These are phyloP conservation scores for Oikopleura vanhoeffeni DNA, from an alignment of 23 tunicate species.

Conservation along the genomic window DNA sequence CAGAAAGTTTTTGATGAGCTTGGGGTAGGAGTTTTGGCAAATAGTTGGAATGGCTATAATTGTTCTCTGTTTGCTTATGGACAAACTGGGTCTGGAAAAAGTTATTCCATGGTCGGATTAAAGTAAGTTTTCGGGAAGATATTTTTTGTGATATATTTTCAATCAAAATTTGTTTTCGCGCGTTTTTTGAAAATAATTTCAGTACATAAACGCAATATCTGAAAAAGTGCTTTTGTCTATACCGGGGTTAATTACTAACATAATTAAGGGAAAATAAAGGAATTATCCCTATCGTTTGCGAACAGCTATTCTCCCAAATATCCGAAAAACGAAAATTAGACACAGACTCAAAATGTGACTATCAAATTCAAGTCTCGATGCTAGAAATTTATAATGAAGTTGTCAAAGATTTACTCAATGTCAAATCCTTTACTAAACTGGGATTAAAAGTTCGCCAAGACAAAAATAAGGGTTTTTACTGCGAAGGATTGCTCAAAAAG, in stretches of 20 bases:
- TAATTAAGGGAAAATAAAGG: background rate
- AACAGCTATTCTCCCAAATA: background rate
- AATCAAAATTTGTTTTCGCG: too few relatives aligned
- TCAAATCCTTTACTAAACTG: too few relatives aligned
- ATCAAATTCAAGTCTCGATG: background rate
- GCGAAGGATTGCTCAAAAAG: too few relatives aligned
- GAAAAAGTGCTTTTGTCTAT: too few relatives aligned
- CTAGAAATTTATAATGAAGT: background rate
- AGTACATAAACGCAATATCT: too few relatives aligned
- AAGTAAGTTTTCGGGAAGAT: too few relatives aligned
- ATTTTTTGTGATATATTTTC: too few relatives aligned
- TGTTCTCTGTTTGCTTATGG: background rate
- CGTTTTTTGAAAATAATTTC: too few relatives aligned
- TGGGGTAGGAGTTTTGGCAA: background rate
- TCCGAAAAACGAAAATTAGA: background rate
- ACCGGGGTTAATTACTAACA: too few relatives aligned
- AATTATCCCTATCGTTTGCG: background rate
- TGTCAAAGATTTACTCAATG: background rate
- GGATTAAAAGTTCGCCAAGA: too few relatives aligned
- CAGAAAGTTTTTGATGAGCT: background rate
- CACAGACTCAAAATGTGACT: background rate
- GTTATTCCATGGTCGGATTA: background rate
- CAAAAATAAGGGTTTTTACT: too few relatives aligned
- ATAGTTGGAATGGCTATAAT: background rate
- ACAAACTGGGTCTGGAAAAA: background rate